Base-by-base conservation (phyloP, 2,797 vertebrate genomes). In the Fistularia tabacaria region DNA sequence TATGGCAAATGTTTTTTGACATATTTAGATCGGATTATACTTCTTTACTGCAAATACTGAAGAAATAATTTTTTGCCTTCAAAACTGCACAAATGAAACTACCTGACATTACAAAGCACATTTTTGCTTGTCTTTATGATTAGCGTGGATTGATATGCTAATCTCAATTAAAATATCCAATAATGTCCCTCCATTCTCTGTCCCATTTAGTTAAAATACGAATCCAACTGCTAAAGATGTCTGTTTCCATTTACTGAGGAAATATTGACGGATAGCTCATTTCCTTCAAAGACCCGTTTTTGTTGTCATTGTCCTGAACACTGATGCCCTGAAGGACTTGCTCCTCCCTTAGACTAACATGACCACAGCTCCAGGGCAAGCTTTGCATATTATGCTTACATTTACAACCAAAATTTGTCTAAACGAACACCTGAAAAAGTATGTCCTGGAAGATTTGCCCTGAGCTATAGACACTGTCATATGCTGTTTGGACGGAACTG, bases 251-350 rank as follows among this genome's bases (percentile, higher is more conserved):
- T 87, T 80, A 78, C 55, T 80, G 66, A 81, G 73, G 65, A 81
- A 82, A 85, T 83, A 83, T 83, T 85, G 82, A 86, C 72, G 66
- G 71, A 84, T 79, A 76, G 74, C 53, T 84, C 62, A 83, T 84
- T 87, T 88, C 77, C 77, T 76, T 77, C 60, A 54, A 80, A 78
- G 74, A 79, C 62, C 54, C 77, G 70, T 78, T 83, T 81, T 80
- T 44, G 13, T 70, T 74, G 69, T 58, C 66, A 70, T 72, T 57
- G 73, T 84, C 79, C 74, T 81, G 71, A 74, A 85, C 73, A 62
- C 66, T 42, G 10, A 54, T 81, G 64, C 74, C 85, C 73, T 3
- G 37, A 15, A 82, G 80, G 78, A 73, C 69, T 48, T 13, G 60
- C 69, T 82, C 82, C 72, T 68, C 69, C 80, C 79, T 84, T 76